phyloP scores from a whole-genome alignment of 2,888 invertebrate species.

The Cryptocephalus moraei region DNA sequence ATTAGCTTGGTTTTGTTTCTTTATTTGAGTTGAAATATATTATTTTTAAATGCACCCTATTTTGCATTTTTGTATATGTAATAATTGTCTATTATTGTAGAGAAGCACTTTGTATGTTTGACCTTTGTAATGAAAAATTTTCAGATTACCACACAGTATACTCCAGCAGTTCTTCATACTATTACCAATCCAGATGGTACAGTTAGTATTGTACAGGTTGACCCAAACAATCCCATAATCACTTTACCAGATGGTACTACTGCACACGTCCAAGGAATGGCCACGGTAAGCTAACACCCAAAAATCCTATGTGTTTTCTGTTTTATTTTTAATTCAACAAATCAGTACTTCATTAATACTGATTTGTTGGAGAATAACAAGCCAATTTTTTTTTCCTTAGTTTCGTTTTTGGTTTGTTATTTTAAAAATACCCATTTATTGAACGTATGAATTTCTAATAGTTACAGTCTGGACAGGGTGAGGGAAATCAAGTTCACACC shows the following conservation, averaged over 20 bases:
- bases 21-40: slow-evolving; percentile 9
- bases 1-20: slow-evolving; percentile 17
- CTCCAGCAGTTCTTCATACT: slow-evolving; percentile 86
- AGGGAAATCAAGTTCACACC: slow-evolving; percentile 47
- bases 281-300: slow-evolving; percentile 11
- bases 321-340: background rate
- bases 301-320: background rate
- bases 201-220: slow-evolving; percentile 91
- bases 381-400: slow-evolving; percentile 4
- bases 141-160: slow-evolving; percentile 58
- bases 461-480: slow-evolving; percentile 56
- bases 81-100: background rate
- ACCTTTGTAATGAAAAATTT: slow-evolving; percentile 8
- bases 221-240: slow-evolving; percentile 88
- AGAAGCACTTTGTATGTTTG: background rate
- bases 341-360: background rate
- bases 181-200: slow-evolving; percentile 95
- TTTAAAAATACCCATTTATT: slow-evolving; percentile 4
- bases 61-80: background rate
- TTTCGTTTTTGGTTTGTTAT: slow-evolving; percentile 12
- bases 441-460: slow-evolving; percentile 26
- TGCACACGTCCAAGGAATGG: slow-evolving; percentile 78
- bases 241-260: slow-evolving; percentile 93
- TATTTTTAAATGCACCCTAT: background rate
- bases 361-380: slow-evolving; percentile 7